phyloP scores from a whole-genome alignment of 2,113 vertebrate genomes.

The Xyrauchen texanus region DNA sequence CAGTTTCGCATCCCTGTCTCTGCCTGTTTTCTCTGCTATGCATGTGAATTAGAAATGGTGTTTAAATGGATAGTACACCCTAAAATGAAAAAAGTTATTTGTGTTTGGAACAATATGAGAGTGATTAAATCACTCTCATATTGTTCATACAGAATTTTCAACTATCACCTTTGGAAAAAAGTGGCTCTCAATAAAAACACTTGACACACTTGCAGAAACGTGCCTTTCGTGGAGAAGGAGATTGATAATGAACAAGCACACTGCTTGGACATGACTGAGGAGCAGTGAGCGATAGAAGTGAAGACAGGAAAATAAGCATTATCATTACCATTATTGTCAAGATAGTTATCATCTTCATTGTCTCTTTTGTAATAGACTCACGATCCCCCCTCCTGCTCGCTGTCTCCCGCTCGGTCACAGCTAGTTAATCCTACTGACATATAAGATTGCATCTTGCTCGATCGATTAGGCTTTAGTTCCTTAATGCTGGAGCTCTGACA shows the following conservation, averaged over 20 bases:
- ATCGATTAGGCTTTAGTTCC: slow-evolving; percentile 45
- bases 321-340: slow-evolving; percentile 23
- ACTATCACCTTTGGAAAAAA: too few relatives aligned
- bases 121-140: too few relatives aligned
- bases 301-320: not conserved
- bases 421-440: slow-evolving; percentile 44
- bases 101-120: too few relatives aligned
- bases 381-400: not conserved
- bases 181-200: too few relatives aligned
- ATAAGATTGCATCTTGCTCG: slow-evolving; percentile 34
- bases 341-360: slow-evolving; percentile 32
- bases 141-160: too few relatives aligned
- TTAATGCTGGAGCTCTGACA: slow-evolving; percentile 39
- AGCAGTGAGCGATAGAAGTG: not conserved
- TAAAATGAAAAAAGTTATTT: too few relatives aligned
- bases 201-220: not conserved
- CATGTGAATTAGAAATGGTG: not conserved
- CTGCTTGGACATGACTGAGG: too few relatives aligned
- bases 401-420: not conserved
- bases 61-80: not conserved
- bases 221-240: not conserved
- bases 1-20: not conserved
- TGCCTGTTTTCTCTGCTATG: not conserved
- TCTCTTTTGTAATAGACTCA: slow-evolving; percentile 24
- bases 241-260: not conserved